Conservation (phyloP, 1,140 invertebrate species). For the Magallana ariakensis region DNA sequence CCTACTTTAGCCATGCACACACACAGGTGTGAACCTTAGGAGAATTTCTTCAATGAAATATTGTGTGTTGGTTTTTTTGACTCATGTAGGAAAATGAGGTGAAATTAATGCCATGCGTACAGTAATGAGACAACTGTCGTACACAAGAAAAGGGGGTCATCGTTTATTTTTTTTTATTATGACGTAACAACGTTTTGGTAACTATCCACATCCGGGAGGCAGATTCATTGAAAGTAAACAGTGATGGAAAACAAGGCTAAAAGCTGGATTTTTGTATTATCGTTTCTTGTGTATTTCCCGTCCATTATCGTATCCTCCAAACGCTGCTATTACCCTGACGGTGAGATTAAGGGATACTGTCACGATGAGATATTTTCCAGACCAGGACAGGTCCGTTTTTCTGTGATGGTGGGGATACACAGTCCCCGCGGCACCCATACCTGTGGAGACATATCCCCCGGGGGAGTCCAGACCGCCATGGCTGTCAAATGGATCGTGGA, state of each 20-base stretch:
- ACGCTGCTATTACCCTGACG: not conserved
- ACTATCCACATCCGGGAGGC: not conserved
- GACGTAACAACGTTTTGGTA: not conserved
- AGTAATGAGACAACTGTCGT: too few relatives aligned
- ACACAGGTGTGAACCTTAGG: not conserved
- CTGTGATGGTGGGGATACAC: not conserved
- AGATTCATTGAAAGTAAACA: not conserved
- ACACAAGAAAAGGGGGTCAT: too few relatives aligned
- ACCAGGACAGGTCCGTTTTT: constrained; percentile 20
- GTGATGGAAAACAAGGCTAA: not conserved
- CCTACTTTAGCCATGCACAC: not conserved
- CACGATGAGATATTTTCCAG: not conserved
- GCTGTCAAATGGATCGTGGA: constrained; percentile 35
- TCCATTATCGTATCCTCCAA: not conserved
- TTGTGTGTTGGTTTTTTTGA: constrained; percentile 4
- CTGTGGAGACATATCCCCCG: constrained; percentile 33
- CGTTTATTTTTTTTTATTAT: not conserved
- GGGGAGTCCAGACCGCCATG: constrained; percentile 9
- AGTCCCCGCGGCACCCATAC: not conserved
- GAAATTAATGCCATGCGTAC: not conserved
- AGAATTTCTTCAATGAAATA: not conserved
- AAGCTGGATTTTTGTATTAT: not conserved
- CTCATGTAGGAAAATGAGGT: not conserved
- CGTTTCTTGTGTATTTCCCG: not conserved
- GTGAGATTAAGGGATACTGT: constrained; percentile 7